These are phyloP conservation scores for Herpetotheres cachinnans DNA, from an alignment of 2,113 vertebrate species.

Conservation along the genomic window DNA sequence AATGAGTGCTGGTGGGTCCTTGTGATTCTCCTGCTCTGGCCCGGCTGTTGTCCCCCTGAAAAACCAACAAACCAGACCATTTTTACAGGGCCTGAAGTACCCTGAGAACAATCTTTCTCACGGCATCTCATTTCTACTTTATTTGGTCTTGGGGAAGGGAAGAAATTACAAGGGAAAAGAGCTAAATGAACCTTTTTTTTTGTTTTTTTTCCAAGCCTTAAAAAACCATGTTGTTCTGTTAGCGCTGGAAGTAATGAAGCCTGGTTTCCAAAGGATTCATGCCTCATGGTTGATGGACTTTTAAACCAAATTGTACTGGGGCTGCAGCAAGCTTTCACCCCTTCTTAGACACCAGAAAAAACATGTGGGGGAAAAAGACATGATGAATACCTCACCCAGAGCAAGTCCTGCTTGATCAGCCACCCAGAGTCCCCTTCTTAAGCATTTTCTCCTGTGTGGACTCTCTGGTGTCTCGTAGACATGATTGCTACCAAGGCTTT, in stretches of 20 bases:
- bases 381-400: not conserved
- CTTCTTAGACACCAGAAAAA: not conserved
- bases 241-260: not conserved
- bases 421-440: no score
- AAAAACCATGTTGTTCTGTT: not conserved
- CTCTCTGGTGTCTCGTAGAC: not conserved
- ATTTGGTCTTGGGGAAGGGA: not conserved
- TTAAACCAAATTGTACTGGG: not conserved
- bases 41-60: not conserved
- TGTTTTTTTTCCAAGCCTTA: not conserved
- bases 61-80: not conserved
- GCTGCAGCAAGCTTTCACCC: not conserved
- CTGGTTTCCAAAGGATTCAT: accelerated
- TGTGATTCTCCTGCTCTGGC: not conserved
- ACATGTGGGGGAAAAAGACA: accelerated
- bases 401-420: not conserved
- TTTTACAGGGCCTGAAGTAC: not conserved
- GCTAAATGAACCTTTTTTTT: not conserved
- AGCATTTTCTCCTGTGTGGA: not conserved
- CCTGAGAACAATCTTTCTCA: not conserved
- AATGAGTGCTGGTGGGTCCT: not conserved
- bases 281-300: not conserved
- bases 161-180: not conserved
- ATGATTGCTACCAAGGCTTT: not conserved
- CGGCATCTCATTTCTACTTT: not conserved